Percentiles rank a stretch among this genome's conserved stretches.
Evolutionary conservation across 2,797 vertebrate genomes (phyloP).

Genomic region (Onychomys torridus): DNA sequence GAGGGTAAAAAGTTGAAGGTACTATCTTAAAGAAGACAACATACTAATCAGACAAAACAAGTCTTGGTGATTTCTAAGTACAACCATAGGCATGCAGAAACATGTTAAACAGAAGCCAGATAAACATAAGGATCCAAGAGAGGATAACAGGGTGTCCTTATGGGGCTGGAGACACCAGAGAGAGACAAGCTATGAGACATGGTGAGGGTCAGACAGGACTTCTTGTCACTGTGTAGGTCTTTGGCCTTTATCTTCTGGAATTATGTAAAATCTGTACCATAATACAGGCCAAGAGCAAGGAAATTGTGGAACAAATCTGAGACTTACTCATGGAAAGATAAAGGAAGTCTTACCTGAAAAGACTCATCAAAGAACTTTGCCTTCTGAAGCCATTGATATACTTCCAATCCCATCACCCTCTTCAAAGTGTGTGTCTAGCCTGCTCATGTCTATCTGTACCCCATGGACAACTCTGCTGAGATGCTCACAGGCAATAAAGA

Average conservation of each 20-base stretch:
- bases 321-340: background rate
- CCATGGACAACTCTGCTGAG: background rate
- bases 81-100: background rate
- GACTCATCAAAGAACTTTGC: background rate
- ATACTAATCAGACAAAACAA: background rate
- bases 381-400: background rate
- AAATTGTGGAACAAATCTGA: fast-evolving
- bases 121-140: background rate
- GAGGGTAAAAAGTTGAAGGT: background rate
- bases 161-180: background rate
- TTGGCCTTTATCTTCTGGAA: background rate
- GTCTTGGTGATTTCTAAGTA: background rate
- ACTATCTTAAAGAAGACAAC: background rate
- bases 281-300: background rate
- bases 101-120: background rate
- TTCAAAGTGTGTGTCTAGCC: background rate
- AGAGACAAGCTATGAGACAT: background rate
- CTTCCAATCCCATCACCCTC: no score
- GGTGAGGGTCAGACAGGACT: background rate
- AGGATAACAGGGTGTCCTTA: background rate
- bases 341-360: background rate
- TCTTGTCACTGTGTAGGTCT: background rate
- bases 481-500: fast-evolving
- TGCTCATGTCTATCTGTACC: background rate
- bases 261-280: background rate